These are phyloP conservation scores for Cosmopolites sordidus DNA, from an alignment of 2,888 invertebrate species.

Conservation along the genomic window DNA sequence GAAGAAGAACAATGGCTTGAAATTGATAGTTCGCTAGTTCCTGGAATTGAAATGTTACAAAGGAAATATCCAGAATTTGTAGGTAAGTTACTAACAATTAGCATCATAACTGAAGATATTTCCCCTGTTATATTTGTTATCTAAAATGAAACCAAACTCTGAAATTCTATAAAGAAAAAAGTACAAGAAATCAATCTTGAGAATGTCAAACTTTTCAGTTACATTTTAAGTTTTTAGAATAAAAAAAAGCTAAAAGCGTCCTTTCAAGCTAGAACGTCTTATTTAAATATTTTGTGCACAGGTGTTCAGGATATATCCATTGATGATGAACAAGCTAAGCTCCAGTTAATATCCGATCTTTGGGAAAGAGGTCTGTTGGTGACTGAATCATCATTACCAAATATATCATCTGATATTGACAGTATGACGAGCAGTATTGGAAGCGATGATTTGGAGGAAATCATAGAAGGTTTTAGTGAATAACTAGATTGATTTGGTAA, in stretches of 20 bases:
- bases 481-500: no score
- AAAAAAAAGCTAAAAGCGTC: no score
- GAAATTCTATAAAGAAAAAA: no score
- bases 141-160: no score
- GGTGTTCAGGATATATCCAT: slow-evolving; percentile 68
- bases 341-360: slow-evolving; percentile 65
- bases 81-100: slow-evolving; percentile 26
- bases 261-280: no score
- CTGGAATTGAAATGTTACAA: slow-evolving; percentile 68
- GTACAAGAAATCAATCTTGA: no score
- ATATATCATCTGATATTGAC: slow-evolving; percentile 25
- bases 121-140: no score
- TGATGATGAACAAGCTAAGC: slow-evolving; percentile 59
- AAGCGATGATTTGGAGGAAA: slow-evolving; percentile 1
- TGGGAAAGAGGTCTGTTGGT: slow-evolving; percentile 82
- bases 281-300: background rate
- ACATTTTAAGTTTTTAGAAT: no score
- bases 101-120: no score
- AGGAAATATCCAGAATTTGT: slow-evolving; percentile 73
- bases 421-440: slow-evolving; percentile 8
- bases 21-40: slow-evolving; percentile 63
- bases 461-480: slow-evolving; percentile 6
- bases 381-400: slow-evolving; percentile 52
- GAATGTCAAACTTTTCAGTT: no score
- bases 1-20: slow-evolving; percentile 74